A percentile compares a stretch with the other conserved stretches of the same genome.
Evolutionary conservation across 1,140 invertebrate genomes (phyloP).

Genomic region (Teleogryllus occipitalis): DNA sequence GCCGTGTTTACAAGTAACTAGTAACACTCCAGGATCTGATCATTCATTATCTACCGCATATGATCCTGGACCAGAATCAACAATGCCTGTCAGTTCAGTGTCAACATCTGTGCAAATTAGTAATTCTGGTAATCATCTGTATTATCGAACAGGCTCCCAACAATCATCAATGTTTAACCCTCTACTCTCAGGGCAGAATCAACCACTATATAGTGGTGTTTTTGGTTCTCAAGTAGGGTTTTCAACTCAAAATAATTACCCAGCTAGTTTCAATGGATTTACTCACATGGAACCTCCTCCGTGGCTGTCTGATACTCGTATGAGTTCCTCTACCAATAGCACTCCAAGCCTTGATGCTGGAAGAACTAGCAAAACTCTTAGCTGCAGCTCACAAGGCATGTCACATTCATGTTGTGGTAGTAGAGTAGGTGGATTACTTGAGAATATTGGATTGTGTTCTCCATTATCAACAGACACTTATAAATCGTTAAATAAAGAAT

Average conservation of each 20-base stretch:
- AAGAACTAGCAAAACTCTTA: not conserved
- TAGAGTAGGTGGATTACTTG: constrained; percentile 6
- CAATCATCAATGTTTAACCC: constrained; percentile 21
- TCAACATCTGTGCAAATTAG: not conserved
- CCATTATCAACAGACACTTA: constrained; percentile 8
- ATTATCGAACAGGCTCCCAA: constrained; percentile 16
- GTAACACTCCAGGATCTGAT: not conserved
- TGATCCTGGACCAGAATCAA: not conserved
- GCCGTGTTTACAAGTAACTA: not conserved
- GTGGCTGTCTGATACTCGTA: constrained; percentile 19
- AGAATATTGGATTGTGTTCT: constrained; percentile 15
- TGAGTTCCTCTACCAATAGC: constrained; percentile 10
- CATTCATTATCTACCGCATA: not conserved
- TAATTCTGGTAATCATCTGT: constrained; percentile 13
- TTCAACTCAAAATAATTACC: constrained; percentile 15
- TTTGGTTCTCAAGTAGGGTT: constrained; percentile 16
- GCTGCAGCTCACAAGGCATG: constrained; percentile 9
- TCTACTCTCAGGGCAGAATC: constrained; percentile 17
- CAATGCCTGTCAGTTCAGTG: not conserved
- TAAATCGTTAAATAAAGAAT: constrained; percentile 11
- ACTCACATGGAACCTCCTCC: constrained; percentile 13
- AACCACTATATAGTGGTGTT: constrained; percentile 18
- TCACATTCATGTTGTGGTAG: constrained; percentile 17
- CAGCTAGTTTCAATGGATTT: constrained; percentile 12
- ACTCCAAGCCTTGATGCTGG: constrained; percentile 4